These are phyloP conservation scores for Callosobruchus maculatus DNA, from an alignment of 2,888 invertebrate species.

Conservation along the genomic window DNA sequence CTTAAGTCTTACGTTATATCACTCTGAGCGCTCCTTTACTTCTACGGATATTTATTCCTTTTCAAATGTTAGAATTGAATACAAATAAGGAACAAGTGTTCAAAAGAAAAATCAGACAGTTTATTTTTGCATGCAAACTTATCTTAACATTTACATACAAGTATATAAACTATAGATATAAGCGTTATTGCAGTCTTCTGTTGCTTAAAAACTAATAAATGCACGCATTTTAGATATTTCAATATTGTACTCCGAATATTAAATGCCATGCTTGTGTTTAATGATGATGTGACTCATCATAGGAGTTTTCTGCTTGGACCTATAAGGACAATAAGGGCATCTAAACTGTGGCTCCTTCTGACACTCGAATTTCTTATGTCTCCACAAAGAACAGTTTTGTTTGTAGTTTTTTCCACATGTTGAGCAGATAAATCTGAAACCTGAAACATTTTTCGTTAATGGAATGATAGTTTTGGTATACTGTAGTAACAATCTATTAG, in stretches of 20 bases:
- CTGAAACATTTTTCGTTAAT: neutral
- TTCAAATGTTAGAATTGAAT: too few relatives aligned
- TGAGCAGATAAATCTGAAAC: constrained; percentile 12
- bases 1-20: too few relatives aligned
- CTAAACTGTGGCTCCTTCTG: constrained; percentile 28
- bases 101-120: too few relatives aligned
- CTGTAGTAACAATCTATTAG: too few relatives aligned
- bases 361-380: constrained; percentile 29
- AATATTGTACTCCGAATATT: neutral
- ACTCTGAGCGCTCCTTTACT: too few relatives aligned
- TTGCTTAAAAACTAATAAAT: neutral
- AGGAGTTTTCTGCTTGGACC: constrained; percentile 26
- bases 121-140: too few relatives aligned
- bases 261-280: constrained; percentile 10
- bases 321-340: constrained; percentile 25
- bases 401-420: constrained; percentile 27
- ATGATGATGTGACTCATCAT: constrained; percentile 19
- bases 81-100: too few relatives aligned
- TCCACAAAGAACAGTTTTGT: constrained; percentile 20
- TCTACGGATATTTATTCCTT: too few relatives aligned
- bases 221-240: too few relatives aligned
- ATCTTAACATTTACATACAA: too few relatives aligned
- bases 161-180: neutral
- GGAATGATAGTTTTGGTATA: too few relatives aligned
- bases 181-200: neutral